Conservation (phyloP, 2,113 vertebrate species). For the Rattus rattus region DNA sequence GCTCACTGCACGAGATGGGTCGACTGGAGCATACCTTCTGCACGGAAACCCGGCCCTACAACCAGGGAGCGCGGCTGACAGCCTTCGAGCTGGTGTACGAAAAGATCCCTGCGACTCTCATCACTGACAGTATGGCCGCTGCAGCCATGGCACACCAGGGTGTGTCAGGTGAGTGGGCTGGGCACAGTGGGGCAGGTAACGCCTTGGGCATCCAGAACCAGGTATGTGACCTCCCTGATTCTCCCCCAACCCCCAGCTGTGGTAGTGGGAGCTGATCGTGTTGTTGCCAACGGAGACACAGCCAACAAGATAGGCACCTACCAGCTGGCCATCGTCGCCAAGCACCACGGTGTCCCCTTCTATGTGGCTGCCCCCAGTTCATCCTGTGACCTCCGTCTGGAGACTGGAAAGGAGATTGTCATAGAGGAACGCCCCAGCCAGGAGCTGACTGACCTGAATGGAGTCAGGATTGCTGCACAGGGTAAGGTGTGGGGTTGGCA, state of each 20-base stretch:
- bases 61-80: conserved; percentile 93
- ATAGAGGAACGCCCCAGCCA: conserved; percentile 92
- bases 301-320: conserved; percentile 96
- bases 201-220: neutral
- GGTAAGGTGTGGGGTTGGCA: conserved; percentile 81
- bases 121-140: conserved; percentile 92
- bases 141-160: conserved; percentile 90
- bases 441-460: conserved; percentile 92
- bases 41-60: conserved; percentile 94
- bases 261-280: conserved; percentile 93
- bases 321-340: conserved; percentile 92
- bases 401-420: conserved; percentile 89
- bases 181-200: rapidly evolving
- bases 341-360: conserved; percentile 92
- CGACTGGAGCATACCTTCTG: conserved; percentile 91
- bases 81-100: conserved; percentile 93
- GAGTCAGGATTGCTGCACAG: conserved; percentile 90
- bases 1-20: conserved; percentile 90
- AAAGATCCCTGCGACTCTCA: conserved; percentile 92
- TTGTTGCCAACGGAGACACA: conserved; percentile 93
- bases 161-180: conserved; percentile 87
- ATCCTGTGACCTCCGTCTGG: conserved; percentile 91
- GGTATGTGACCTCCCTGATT: neutral
- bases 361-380: conserved; percentile 95
- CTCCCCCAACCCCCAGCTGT: conserved; percentile 85